Conservation (phyloP, 2,113 vertebrate species). For the Erythrocebus patas region DNA sequence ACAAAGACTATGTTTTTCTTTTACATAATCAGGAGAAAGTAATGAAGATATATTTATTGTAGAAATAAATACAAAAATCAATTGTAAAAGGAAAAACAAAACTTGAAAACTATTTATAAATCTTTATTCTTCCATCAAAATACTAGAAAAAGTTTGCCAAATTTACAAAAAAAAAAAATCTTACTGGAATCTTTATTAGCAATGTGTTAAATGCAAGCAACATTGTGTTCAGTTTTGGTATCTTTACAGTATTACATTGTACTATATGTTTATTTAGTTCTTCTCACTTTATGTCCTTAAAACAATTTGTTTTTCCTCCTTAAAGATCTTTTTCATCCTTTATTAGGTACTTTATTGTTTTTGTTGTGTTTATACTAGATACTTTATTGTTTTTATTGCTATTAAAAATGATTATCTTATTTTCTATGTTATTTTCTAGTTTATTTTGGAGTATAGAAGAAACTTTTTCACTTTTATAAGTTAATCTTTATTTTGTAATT, state of each 20-base stretch:
- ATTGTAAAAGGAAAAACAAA: not conserved
- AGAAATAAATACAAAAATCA: not conserved
- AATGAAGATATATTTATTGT: not conserved
- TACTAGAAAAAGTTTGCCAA: not conserved
- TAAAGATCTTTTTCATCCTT: not conserved
- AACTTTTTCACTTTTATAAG: not conserved
- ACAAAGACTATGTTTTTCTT: not conserved
- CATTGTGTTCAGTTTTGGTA: not conserved
- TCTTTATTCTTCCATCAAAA: not conserved
- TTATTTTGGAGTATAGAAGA: not conserved
- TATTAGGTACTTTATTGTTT: not conserved
- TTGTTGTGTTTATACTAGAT: not conserved
- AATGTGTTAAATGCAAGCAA: not conserved
- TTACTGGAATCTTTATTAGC: not conserved
- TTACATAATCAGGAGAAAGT: not conserved
- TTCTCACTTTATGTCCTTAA: not conserved
- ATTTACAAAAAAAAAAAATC: not conserved
- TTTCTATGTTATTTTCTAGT: not conserved
- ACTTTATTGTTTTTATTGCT: not conserved
- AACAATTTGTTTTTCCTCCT: not conserved
- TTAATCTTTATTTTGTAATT: slow-evolving; percentile 20
- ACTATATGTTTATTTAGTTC: not conserved
- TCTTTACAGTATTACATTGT: not conserved
- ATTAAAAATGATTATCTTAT: not conserved
- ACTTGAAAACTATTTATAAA: not conserved